phyloP scores from a whole-genome alignment of 2,888 invertebrate genomes.

The Ichneumoninae sp. region DNA sequence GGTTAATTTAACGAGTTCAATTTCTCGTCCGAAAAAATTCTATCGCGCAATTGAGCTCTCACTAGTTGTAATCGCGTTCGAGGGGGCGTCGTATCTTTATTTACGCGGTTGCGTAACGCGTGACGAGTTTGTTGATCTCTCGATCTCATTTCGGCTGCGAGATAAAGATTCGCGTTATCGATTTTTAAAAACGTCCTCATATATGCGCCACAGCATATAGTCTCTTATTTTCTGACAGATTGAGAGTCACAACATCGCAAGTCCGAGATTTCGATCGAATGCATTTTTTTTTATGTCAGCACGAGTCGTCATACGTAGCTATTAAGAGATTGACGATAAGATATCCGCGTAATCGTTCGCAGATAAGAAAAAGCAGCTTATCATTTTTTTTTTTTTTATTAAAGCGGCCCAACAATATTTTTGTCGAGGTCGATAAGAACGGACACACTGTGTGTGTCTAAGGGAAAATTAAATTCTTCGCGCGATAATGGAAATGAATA shows the following conservation, averaged over 20 bases:
- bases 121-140: background rate
- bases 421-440: background rate
- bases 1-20: background rate
- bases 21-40: background rate
- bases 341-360: slow-evolving; percentile 1
- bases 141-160: background rate
- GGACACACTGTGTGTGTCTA: background rate
- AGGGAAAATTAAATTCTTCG: background rate
- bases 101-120: background rate
- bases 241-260: background rate
- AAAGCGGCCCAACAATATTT: background rate
- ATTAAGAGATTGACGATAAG: background rate
- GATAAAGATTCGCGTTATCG: background rate
- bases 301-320: background rate
- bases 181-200: background rate
- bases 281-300: background rate
- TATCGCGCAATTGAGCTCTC: background rate
- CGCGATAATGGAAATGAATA: background rate
- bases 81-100: background rate
- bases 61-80: background rate
- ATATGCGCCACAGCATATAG: background rate
- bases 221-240: background rate
- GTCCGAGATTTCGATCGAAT: background rate
- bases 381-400: background rate
- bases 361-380: background rate